Conservation (phyloP, 2,797 vertebrate species). For the Rhynchotus rufescens region DNA sequence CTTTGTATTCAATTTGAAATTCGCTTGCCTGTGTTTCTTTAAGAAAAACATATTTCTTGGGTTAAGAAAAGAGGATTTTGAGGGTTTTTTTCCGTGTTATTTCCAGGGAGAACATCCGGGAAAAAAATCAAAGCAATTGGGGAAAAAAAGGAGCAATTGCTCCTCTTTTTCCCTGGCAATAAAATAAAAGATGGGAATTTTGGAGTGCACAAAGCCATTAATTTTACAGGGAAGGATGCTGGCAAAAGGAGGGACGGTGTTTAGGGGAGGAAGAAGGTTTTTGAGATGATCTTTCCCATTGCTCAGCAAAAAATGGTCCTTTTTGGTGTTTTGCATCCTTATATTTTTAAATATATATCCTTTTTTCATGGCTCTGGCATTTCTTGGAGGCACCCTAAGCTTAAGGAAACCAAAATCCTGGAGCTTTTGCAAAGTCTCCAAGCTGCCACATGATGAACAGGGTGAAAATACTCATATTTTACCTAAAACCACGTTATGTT, state of each 20-base stretch:
- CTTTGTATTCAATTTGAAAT: neutral
- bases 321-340: neutral
- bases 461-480: neutral
- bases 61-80: neutral
- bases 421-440: neutral
- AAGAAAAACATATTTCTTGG: neutral
- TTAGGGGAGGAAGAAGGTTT: accelerated
- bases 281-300: neutral
- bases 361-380: neutral
- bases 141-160: neutral
- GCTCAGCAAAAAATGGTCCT: accelerated
- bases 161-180: neutral
- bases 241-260: no score
- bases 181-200: neutral
- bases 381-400: neutral
- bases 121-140: accelerated
- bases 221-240: neutral
- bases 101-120: neutral
- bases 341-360: neutral
- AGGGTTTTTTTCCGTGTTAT: neutral
- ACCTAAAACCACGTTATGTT: no score
- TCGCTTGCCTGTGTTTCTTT: neutral
- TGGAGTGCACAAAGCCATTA: neutral
- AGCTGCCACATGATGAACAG: accelerated
- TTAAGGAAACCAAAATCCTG: neutral